Evolutionary conservation across 2,888 invertebrate genomes (phyloP), one percentile per base, ranked within the genome.

Genomic region (Metalampra italica): DNA sequence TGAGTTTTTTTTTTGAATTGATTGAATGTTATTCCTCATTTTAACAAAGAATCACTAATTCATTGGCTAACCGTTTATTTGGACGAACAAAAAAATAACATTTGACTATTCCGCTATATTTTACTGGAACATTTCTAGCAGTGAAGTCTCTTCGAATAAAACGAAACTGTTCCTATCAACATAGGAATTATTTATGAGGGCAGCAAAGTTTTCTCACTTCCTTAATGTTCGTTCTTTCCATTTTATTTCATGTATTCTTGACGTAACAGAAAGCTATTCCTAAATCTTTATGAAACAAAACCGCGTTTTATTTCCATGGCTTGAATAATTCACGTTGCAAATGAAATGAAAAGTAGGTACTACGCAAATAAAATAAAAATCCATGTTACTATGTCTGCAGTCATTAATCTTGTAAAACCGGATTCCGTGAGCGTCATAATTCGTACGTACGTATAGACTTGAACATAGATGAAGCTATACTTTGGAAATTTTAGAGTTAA

Each of bases 291-390:
- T 57, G 54, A 55, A 55, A 56, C 48, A 51, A 53, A 53, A 42
- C 12, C 34, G 29, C 30, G 11, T 43, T 43, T 32, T 43, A 43
- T 11, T 29, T n/a, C 44, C 22, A 36, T 29, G 8, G 9, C 29
- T 45, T 14, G 30, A 14, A 39, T 39, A 45, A 39, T 45, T 45
- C 4, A 43, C 37, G 9, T 45, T 50, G 46, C 52, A 52, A 54
- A 53, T 36, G 51, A 58, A 61, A 62, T 51, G 52, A 59, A 60
- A 55, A 60, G 59, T 59, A n/a, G n/a, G n/a, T n/a, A n/a, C n/a
- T n/a, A 50, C 50, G 37, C 47, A 32, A 42, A 49, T 36, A 44
- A 56, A 53, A 51, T 45, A 53, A 49, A 55, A 57, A 52, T 46
- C 41, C 45, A 43, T 38, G 53, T 45, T 53, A 43, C 36, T 38